These are phyloP conservation scores for Periparus ater DNA, from an alignment of 2,797 vertebrate genomes.

Conservation along the genomic window DNA sequence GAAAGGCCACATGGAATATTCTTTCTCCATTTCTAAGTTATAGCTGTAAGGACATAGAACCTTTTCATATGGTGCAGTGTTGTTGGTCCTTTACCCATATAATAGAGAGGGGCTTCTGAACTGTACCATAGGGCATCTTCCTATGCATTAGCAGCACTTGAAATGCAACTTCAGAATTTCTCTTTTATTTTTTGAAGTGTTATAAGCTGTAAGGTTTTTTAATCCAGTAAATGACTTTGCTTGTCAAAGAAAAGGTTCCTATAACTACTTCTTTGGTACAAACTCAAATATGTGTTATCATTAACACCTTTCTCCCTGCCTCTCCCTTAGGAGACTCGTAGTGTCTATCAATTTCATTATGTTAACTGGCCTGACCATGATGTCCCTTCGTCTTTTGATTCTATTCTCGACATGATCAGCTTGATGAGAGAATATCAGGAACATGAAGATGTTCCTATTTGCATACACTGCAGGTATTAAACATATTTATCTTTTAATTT, in stretches of 20 bases:
- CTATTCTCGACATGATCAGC: slow-evolving; percentile 97
- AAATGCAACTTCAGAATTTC: background rate
- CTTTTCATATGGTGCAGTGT: background rate
- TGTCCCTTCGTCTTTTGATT: slow-evolving; percentile 97
- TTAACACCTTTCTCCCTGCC: background rate
- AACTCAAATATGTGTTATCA: background rate
- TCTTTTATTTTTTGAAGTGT: background rate
- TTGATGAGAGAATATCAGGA: slow-evolving; percentile 96
- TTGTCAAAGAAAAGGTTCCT: background rate
- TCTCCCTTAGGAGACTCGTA: slow-evolving; percentile 85
- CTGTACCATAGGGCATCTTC: background rate
- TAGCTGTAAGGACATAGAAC: background rate
- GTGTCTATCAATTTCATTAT: slow-evolving; percentile 96
- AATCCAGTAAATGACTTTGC: background rate
- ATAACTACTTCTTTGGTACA: background rate
- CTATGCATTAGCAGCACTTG: background rate
- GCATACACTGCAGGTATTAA: slow-evolving; percentile 89
- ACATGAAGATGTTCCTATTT: slow-evolving; percentile 92
- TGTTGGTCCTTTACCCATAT: background rate
- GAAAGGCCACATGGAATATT: background rate
- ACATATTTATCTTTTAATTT: background rate
- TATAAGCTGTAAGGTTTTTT: background rate
- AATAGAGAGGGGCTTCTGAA: background rate
- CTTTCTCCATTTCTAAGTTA: background rate
- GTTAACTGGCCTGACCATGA: slow-evolving; percentile 99